These are phyloP conservation scores for Punctoribates punctum DNA, from an alignment of 2,888 invertebrate species.

Conservation along the genomic window DNA sequence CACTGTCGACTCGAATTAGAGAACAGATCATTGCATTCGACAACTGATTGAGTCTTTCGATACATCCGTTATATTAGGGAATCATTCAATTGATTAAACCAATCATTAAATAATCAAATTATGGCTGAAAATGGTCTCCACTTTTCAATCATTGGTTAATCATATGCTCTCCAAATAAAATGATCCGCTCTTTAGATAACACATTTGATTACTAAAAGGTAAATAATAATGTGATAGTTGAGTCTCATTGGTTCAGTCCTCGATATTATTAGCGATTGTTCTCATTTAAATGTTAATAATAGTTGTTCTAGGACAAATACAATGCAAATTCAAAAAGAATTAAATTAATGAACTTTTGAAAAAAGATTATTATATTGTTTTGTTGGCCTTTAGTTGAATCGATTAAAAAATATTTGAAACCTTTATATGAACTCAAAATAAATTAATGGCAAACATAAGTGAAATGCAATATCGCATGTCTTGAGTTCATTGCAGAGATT, in stretches of 20 bases:
- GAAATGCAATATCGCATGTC: constrained; percentile 24
- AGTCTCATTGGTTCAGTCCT: too few relatives aligned
- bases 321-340: too few relatives aligned
- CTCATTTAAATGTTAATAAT: too few relatives aligned
- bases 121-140: neutral
- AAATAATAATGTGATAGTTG: too few relatives aligned
- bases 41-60: neutral
- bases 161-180: too few relatives aligned
- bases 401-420: neutral
- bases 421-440: neutral
- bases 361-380: constrained; percentile 16
- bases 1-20: constrained; percentile 6
- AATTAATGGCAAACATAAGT: neutral
- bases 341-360: constrained; percentile 3
- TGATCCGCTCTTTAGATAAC: too few relatives aligned
- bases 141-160: too few relatives aligned
- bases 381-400: neutral
- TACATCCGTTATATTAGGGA: neutral
- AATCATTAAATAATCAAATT: neutral
- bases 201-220: too few relatives aligned
- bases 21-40: neutral
- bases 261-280: too few relatives aligned
- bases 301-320: too few relatives aligned
- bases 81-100: neutral
- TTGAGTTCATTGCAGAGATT: neutral